Percentiles rank a stretch among this genome's conserved stretches.
phyloP scores from a whole-genome alignment of 2,113 vertebrate species.

The Alethe diademata region DNA sequence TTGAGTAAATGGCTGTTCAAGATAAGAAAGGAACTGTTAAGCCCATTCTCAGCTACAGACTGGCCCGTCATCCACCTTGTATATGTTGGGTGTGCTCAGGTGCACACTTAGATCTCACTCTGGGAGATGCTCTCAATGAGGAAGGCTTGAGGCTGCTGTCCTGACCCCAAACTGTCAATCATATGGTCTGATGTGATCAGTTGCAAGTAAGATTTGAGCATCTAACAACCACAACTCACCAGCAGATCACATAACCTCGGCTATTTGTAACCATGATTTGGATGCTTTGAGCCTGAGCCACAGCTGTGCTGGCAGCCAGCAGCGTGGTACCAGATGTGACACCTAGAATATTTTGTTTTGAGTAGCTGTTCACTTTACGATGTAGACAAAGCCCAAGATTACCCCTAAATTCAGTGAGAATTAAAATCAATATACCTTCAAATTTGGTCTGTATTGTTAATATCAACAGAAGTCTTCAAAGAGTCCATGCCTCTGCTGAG shows the following conservation, averaged over 20 bases:
- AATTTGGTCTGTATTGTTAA: background rate
- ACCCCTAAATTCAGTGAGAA: background rate
- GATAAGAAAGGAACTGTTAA: background rate
- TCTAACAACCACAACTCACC: background rate
- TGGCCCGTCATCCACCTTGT: background rate
- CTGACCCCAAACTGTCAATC: background rate
- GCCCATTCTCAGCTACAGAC: background rate
- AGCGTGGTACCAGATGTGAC: background rate
- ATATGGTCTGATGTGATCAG: background rate
- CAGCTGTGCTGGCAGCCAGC: background rate
- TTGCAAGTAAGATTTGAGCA: background rate
- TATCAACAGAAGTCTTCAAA: background rate
- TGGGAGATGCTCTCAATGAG: background rate
- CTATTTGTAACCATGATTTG: background rate
- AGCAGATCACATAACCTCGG: background rate
- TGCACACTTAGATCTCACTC: background rate
- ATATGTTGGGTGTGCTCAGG: background rate
- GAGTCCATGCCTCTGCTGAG: background rate
- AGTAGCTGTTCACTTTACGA: background rate
- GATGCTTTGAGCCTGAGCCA: background rate
- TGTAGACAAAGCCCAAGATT: background rate
- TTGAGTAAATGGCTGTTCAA: background rate
- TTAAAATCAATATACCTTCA: background rate
- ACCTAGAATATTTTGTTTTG: background rate
- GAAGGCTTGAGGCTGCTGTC: background rate